Conservation (phyloP, 2,797 vertebrate species). For the Rhabdomys pumilio region DNA sequence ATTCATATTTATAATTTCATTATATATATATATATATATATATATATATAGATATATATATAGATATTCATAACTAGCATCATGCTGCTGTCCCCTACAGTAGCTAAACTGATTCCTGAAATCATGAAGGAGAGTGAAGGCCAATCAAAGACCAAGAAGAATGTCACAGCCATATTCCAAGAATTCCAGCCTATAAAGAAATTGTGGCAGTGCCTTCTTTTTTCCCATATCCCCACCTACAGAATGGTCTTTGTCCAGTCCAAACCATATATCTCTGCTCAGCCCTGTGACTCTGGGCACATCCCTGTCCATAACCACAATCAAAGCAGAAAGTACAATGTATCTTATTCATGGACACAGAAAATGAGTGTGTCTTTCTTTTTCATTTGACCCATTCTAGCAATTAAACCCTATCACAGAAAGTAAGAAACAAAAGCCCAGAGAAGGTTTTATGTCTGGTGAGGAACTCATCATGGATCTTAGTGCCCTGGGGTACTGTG, state of each 20-base stretch:
- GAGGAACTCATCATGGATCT: neutral
- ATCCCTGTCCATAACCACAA: neutral
- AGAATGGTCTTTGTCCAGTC: neutral
- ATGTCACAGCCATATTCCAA: neutral
- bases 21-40: neutral
- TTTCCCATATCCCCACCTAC: neutral
- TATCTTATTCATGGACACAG: neutral
- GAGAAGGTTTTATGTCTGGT: neutral
- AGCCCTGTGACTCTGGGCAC: neutral
- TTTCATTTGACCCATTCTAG: neutral
- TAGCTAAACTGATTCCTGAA: neutral
- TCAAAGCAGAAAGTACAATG: constrained; percentile 15
- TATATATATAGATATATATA: neutral
- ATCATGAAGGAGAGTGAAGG: neutral
- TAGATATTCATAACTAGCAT: neutral
- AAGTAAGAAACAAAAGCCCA: neutral
- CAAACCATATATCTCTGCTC: neutral
- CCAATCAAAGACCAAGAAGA: neutral
- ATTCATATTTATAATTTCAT: neutral
- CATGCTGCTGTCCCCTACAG: neutral
- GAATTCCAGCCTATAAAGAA: neutral
- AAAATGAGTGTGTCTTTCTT: neutral
- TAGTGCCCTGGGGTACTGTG: neutral
- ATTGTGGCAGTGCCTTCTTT: neutral
- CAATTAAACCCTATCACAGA: neutral